Base-by-base conservation (phyloP, 2,113 vertebrate species). In the Syrmaticus mikado region DNA sequence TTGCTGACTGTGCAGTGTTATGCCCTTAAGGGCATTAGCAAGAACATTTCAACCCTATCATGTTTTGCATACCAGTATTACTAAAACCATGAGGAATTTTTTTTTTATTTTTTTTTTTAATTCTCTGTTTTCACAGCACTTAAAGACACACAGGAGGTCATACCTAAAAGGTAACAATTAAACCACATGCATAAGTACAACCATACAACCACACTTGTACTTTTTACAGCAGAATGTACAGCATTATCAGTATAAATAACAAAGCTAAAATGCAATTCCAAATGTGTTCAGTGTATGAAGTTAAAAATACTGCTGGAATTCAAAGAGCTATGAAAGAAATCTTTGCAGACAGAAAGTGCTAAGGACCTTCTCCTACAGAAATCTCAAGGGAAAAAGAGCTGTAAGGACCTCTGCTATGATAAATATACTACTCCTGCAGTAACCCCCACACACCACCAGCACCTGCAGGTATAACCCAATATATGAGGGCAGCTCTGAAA, bases 401-500 rank as follows among this genome's bases (percentile, higher is more conserved):
- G 30, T 77, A 45, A 70, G 62, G 38, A 80, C 16, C 67, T 71
- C 8, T 21, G 11, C 41, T 20, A 0, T 5, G 38, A 80, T 36
- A 73, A 55, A 38, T 73, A 20, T 3, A 2, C 40, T 4, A 8
- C n/a, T 62, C 36, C 62, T 30, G 45, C 5, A 6, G 34, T 30
- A 19, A 34, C 2, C 4, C 5, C 1, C 46, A 20, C 6, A 24
- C 0, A 3, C 24, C 45, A 36, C 34, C 32, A 40, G 14, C 34
- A 5, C 81, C 40, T 34, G 11, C 46, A n/a, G 41, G 12, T 0
- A 0, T 1, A 36, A 71, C 30, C 28, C 90, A 13, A 13, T 0
- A 32, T 55, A 55, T 6, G 28, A 30, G 28, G 28, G 28, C 52
- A 17, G 52, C 52, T 55, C 52, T 30, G 52, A 55, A 55, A 55